These are phyloP conservation scores for Hydrotaea diabolus DNA, from an alignment of 2,888 invertebrate genomes.

Conservation along the genomic window DNA sequence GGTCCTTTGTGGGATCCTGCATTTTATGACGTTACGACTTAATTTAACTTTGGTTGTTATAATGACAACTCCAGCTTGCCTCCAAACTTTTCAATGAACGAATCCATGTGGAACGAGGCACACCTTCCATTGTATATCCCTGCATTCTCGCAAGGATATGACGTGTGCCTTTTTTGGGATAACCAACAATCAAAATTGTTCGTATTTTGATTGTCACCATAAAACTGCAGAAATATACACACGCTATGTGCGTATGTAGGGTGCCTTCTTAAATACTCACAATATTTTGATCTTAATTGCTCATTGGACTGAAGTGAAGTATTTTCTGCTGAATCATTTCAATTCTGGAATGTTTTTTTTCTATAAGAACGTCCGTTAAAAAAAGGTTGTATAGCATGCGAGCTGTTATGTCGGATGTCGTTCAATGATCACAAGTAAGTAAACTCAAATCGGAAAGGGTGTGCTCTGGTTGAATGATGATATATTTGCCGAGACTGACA, in stretches of 20 bases:
- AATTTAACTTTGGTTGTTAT: conserved; percentile 42
- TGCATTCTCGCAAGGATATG: not conserved
- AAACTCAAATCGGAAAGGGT: not conserved
- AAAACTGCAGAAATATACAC: not conserved
- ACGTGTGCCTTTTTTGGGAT: conserved; percentile 14
- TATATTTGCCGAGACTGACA: too few species aligned
- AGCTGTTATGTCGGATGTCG: conserved; percentile 23
- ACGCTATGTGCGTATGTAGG: not conserved
- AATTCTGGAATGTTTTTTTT: not conserved
- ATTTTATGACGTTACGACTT: conserved; percentile 28
- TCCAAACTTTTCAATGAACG: not conserved
- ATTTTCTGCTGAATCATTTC: conserved; percentile 52
- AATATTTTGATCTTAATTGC: not conserved
- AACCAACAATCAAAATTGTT: not conserved
- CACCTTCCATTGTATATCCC: conserved; percentile 17
- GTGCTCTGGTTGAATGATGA: not conserved
- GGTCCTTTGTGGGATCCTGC: conserved; percentile 1
- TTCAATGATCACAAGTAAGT: conserved; percentile 11
- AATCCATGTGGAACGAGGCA: conserved; percentile 46
- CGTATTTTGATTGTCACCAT: conserved; percentile 6
- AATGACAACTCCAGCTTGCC: conserved; percentile 19
- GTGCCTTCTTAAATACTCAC: not conserved
- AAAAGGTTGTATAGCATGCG: conserved; percentile 1
- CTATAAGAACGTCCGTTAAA: conserved; percentile 37
- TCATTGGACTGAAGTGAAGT: not conserved